Base-by-base conservation (phyloP, 2,888 invertebrate genomes). In the Ophioninae sp. region DNA sequence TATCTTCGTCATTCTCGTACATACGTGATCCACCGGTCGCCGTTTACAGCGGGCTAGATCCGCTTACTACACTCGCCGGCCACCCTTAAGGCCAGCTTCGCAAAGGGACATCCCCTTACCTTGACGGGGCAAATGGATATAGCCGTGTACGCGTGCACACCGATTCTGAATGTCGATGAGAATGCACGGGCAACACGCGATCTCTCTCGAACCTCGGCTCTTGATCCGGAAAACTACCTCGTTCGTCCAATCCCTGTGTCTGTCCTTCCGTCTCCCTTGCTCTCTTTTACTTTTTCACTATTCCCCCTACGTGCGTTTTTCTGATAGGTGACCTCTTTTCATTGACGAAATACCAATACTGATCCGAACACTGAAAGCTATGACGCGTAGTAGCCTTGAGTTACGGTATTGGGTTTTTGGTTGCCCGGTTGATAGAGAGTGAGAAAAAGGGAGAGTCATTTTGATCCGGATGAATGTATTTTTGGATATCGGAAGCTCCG, bases 61-160 rank as follows among this genome's bases (percentile, higher is more conserved):
- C 83, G 78, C 84, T 85, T 67, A 79, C 84, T 86, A 79, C 83
- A 79, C 83, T 76, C 68, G 83, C 88, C 85, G 87, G 89, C 89
- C 87, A 90, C 91, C 91, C 91, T 91, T 91, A 90, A 91, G 89
- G 90, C 89, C 89, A 90, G 91, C 91, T 91, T 91, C 90, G 91
- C 88, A 88, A 88, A 79, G 89, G 89, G 90, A 90, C 90, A 88
- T 88, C 89, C 89, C 88, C 85, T 83, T 85, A 86, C 87, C 86
- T 81, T 85, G 82, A 39, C 56, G 10, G 37, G 68, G 51, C 59
- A 61, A 7, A 20, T 63, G 39, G 6, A 64, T 71, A 39, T 63
- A 63, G 17, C 51, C 5, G 17, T 17, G 59, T 59, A 59, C 44
- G 59, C 30, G 58, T 20, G 44, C 23, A 37, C 30, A 56, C 64